These are phyloP conservation scores for Leptinotarsa texana DNA, from an alignment of 1,140 invertebrate genomes.

Conservation along the genomic window DNA sequence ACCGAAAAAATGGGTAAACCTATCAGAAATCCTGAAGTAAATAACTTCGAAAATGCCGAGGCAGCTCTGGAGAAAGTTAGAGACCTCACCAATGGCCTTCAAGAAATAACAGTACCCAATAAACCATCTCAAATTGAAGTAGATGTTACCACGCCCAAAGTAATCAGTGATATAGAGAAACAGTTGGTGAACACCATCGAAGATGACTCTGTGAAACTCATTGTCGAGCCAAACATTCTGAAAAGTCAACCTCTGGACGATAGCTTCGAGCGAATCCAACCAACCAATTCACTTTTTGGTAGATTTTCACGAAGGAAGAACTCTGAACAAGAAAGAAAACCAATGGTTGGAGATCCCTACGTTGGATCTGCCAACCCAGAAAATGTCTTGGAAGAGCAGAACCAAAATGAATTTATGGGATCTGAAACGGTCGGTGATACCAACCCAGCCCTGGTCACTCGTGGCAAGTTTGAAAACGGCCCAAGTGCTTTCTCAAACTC, in stretches of 20 bases:
- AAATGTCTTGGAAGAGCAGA: neutral
- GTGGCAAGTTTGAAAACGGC: slow-evolving; percentile 6
- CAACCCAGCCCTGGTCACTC: neutral
- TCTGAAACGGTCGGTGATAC: neutral
- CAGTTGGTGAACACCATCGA: no score
- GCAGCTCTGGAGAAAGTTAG: neutral
- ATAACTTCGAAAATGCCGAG: slow-evolving; percentile 11
- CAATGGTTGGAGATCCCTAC: neutral
- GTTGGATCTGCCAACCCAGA: neutral
- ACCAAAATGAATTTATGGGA: neutral
- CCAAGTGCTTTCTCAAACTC: slow-evolving; percentile 12
- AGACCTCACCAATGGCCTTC: neutral
- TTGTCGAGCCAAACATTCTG: neutral
- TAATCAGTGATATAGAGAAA: neutral
- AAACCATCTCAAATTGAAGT: slow-evolving; percentile 3
- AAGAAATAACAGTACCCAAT: neutral
- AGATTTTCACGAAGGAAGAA: neutral
- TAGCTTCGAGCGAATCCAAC: slow-evolving; percentile 11
- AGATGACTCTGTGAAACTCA: no score
- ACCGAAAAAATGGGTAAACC: neutral
- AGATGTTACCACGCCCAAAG: neutral
- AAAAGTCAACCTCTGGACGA: slow-evolving; percentile 24
- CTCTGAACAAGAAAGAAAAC: neutral
- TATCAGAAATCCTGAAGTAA: neutral
- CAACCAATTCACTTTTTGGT: neutral